phyloP scores from a whole-genome alignment of 2,797 vertebrate species.

The Eremophila alpestris region DNA sequence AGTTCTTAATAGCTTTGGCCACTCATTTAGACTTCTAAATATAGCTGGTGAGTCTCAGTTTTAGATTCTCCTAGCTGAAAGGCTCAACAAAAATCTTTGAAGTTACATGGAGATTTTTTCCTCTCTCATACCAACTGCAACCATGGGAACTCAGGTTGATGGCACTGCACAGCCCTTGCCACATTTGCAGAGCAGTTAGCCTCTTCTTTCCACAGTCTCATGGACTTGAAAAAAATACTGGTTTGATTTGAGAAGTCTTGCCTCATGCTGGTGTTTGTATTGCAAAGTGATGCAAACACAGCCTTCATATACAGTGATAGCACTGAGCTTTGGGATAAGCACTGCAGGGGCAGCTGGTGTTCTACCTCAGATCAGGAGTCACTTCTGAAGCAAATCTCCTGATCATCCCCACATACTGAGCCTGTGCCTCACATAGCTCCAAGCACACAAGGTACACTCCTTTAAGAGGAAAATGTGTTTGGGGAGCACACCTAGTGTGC shows the following conservation, averaged over 20 bases:
- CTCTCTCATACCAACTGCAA: neutral
- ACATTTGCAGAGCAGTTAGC: neutral
- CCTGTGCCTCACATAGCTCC: neutral
- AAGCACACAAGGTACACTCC: neutral
- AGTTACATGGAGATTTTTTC: neutral
- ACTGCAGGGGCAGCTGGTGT: neutral
- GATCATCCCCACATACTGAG: neutral
- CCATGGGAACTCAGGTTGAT: neutral
- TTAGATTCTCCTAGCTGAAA: neutral
- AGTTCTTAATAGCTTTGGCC: neutral
- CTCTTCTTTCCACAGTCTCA: neutral
- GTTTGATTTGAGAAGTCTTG: neutral
- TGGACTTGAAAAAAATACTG: neutral
- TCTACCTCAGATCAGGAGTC: fast-evolving
- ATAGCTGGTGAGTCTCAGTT: neutral
- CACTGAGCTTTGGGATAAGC: neutral
- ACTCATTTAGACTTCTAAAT: slow-evolving; percentile 27
- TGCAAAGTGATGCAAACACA: neutral
- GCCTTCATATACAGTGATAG: neutral
- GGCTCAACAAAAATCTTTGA: neutral
- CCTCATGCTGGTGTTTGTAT: neutral
- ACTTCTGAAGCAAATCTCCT: neutral
- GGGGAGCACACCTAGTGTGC: neutral
- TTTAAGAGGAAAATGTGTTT: neutral
- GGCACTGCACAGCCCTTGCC: neutral